A percentile compares a stretch with the other conserved stretches of the same genome.
These are phyloP conservation scores for Physella acuta DNA, from an alignment of 1,140 invertebrate genomes.

Conservation along the genomic window DNA sequence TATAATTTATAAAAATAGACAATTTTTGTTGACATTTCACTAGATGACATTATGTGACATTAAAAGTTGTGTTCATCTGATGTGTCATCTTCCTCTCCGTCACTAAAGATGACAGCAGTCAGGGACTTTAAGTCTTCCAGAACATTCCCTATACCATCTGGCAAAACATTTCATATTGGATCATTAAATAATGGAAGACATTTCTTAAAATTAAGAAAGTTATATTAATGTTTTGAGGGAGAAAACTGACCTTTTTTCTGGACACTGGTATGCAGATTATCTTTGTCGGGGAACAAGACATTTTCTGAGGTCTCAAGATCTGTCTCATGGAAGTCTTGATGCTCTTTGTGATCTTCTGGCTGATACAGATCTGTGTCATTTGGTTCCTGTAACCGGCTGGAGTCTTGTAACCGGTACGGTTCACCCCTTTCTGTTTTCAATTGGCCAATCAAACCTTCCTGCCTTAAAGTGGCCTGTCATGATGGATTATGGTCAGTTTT, in stretches of 20 bases:
- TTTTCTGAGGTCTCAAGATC: not conserved
- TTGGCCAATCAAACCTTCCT: not conserved
- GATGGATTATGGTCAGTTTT: not conserved
- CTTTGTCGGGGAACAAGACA: not conserved
- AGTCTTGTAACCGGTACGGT: not conserved
- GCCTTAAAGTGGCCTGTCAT: not conserved
- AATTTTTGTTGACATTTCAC: too few relatives aligned
- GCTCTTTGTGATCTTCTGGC: too few relatives aligned
- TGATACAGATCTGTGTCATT: too few relatives aligned
- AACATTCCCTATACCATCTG: conserved; percentile 32
- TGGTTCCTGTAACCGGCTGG: too few relatives aligned
- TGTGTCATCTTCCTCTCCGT: conserved; percentile 12
- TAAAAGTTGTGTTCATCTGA: too few relatives aligned
- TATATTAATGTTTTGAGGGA: not conserved
- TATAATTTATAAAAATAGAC: too few relatives aligned
- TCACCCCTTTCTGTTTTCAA: not conserved
- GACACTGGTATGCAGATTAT: not conserved
- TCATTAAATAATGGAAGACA: not conserved
- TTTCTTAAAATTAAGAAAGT: not conserved
- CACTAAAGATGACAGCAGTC: conserved; percentile 35
- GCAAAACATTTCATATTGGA: conserved; percentile 2
- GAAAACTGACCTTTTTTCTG: not conserved
- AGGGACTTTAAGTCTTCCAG: conserved; percentile 42
- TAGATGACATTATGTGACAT: too few relatives aligned
- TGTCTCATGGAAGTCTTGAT: too few relatives aligned